These are phyloP conservation scores for Alca torda DNA, from an alignment of 2,797 vertebrate genomes.

Conservation along the genomic window DNA sequence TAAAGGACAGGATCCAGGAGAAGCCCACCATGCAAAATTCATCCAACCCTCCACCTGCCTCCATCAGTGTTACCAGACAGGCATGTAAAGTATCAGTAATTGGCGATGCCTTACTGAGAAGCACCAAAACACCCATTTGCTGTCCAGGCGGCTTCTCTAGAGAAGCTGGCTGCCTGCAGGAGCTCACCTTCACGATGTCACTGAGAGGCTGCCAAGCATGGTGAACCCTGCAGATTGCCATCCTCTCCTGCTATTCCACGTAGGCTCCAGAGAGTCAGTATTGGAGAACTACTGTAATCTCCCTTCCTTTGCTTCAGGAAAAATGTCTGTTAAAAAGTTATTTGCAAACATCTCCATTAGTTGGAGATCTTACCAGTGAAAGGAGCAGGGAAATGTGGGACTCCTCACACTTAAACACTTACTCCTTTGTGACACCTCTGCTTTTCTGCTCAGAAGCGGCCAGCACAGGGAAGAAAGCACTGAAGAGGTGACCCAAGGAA, in stretches of 20 bases:
- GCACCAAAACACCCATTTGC: background rate
- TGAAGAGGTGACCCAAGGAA: background rate
- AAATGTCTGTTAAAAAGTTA: background rate
- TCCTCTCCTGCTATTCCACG: background rate
- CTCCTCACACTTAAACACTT: background rate
- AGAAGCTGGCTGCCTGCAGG: background rate
- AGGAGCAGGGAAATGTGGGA: background rate
- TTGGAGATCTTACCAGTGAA: background rate
- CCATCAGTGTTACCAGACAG: background rate
- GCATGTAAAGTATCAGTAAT: background rate
- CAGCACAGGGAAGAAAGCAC: background rate
- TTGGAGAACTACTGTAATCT: background rate
- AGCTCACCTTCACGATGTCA: background rate
- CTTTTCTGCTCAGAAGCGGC: background rate
- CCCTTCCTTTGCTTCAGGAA: background rate
- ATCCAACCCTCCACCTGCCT: background rate
- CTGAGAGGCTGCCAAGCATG: background rate
- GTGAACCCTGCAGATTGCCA: background rate
- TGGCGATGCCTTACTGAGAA: background rate
- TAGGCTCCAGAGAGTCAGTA: background rate
- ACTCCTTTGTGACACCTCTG: background rate
- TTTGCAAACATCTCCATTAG: background rate
- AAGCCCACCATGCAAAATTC: background rate
- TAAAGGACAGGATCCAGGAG: background rate
- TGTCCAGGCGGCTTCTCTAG: background rate